Evolutionary conservation across 2,113 vertebrate species (phyloP), one percentile per base, ranked within the genome.

Genomic region (Apteryx owenii): DNA sequence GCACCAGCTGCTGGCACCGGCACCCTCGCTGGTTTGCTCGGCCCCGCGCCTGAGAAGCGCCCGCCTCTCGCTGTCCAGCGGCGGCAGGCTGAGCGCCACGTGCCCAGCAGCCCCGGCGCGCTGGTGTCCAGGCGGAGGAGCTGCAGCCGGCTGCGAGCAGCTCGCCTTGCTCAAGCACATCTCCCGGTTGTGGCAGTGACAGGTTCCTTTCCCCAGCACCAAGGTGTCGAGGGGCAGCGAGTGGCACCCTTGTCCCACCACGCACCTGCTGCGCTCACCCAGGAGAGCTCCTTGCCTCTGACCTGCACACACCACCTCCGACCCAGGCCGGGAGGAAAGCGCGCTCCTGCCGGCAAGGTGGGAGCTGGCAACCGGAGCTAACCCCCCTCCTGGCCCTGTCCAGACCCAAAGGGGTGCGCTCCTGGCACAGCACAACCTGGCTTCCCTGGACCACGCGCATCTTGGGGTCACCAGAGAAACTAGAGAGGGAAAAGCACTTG

Each of bases 321-420:
- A 25, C 22, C n/a, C 21, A 1, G 40, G 29, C 48, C 62, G 0
- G 7, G 18, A n/a, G 44, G 61, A 46, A 54, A 2, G 0, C 1
- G 0, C 1, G 13, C 14, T 73, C 70, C 60, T 68, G 44, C 44
- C 44, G 15, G 44, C 44, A 16, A 14, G 44, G 44, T 16, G 44
- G 44, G 44, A 46, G 46, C 1, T 15, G 78, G 80, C 38, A 29
- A 2, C 1, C 10, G 50, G 7, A 78, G 28, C 0, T 0, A 81
- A 64, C 23, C 42, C 62, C 10, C 3, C 14, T 40, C 79, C 48
- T 2, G 1, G 42, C 33, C 10, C 36, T 44, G 79, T 53, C 56
- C 15, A 19, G 18, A 19, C 17, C 17, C 46, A 18, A 48, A 48
- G 46, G 46, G 46, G 46, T 19, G 46, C 46, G 6, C 46, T 48